Evolutionary conservation across 1,140 invertebrate species (phyloP), one percentile per base, ranked within the genome.

Genomic region (Drosophila burlai): DNA sequence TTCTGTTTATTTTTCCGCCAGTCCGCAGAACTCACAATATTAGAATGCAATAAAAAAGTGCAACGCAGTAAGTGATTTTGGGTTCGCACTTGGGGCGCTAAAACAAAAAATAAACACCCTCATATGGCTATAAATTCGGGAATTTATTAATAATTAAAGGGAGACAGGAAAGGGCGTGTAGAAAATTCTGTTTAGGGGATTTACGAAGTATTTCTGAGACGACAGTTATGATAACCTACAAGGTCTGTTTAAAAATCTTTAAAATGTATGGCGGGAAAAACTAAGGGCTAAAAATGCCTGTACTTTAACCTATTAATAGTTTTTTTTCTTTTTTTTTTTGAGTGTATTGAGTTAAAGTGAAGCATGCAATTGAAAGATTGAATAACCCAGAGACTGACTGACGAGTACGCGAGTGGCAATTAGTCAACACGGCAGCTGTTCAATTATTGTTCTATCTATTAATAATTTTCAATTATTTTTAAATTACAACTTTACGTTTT

Each of bases 391-490:
- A 15, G 47, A 49, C 7, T 63, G 71, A 61, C 43, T 31, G 34
- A 49, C 49, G 24, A 24, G 24, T 52, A n/a, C 38, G 11, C n/a
- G 47, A 67, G 18, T 69, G 76, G 66, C 59, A 64, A 76, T 55
- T 62, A 72, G 58, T 60, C 69, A 34, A 10, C 61, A 21, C 50
- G 47, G 61, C 82, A 82, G 75, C 79, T 85, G 82, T 67, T 80
- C 65, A 86, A 86, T 82, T 86, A 79, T 82, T 72, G 47, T 50
- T 18, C 68, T 71, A 62, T 50, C 36, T 84, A 73, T 73, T 57
- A n/a, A 21, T 40, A 11, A 38, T 57, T 26, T n/a, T 2, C 15
- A 55, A 40, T 34, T 55, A 24, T 38, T 55, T 81, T 69, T 64
- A 60, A 63, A 50, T 74, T 55, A 36, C 43, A 65, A 75, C 71